phyloP scores from a whole-genome alignment of 2,797 vertebrate genomes.

The Lophius americanus region DNA sequence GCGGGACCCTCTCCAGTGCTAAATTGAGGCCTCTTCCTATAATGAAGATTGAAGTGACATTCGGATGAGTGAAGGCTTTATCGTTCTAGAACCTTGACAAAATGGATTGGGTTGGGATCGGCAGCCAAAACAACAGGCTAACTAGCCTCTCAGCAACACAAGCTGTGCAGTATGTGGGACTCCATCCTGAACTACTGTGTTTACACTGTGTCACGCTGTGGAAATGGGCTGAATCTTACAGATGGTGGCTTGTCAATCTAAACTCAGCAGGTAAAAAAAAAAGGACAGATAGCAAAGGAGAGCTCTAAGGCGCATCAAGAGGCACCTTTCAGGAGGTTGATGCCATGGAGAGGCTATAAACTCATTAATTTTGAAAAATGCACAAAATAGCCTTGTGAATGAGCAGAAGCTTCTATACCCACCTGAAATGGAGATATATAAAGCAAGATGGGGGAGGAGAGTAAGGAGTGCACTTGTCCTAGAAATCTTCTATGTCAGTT shows the following conservation, averaged over 20 bases:
- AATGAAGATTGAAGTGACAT: slow-evolving; percentile 69
- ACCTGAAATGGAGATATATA: slow-evolving; percentile 55
- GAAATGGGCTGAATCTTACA: slow-evolving; percentile 50
- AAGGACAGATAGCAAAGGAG: slow-evolving; percentile 42
- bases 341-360: slow-evolving; percentile 54
- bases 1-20: slow-evolving; percentile 17
- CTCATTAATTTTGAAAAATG: slow-evolving; percentile 33
- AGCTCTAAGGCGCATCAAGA: slow-evolving; percentile 47
- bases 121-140: slow-evolving; percentile 51
- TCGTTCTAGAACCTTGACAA: slow-evolving; percentile 43
- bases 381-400: slow-evolving; percentile 27
- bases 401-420: slow-evolving; percentile 46
- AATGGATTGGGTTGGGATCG: slow-evolving; percentile 36
- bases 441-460: slow-evolving; percentile 45
- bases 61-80: slow-evolving; percentile 50
- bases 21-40: slow-evolving; percentile 41
- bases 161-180: slow-evolving; percentile 67
- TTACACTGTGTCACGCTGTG: slow-evolving; percentile 57
- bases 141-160: slow-evolving; percentile 66
- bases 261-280: slow-evolving; percentile 41
- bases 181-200: slow-evolving; percentile 54
- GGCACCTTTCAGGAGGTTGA: slow-evolving; percentile 43
- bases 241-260: slow-evolving; percentile 50
- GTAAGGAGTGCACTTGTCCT: slow-evolving; percentile 65
- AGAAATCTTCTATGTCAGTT: slow-evolving; percentile 69